Conservation (phyloP, 1,140 invertebrate genomes). For the Gonatopus flavifemur region DNA sequence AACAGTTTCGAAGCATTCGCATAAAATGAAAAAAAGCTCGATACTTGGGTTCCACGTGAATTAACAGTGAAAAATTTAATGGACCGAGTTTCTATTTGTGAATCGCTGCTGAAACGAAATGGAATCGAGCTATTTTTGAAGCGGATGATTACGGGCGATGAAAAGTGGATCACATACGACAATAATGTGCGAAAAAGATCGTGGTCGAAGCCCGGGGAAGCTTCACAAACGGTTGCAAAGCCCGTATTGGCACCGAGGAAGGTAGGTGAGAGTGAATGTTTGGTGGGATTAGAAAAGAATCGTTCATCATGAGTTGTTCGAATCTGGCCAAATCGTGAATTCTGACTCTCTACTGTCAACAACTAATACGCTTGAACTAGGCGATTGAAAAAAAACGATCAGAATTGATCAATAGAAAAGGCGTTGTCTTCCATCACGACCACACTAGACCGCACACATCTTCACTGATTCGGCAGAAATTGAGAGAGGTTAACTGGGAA, state of each 20-base stretch:
- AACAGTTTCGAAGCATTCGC: neutral
- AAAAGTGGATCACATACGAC: conserved; percentile 12
- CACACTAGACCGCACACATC: no score
- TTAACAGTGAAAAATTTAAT: conserved; percentile 8
- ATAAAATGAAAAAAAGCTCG: conserved; percentile 6
- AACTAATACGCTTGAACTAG: no score
- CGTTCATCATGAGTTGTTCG: no score
- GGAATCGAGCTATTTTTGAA: conserved; percentile 27
- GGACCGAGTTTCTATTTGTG: neutral
- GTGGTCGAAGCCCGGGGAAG: conserved; percentile 1
- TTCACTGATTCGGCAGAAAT: no score
- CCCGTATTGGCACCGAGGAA: conserved; percentile 19
- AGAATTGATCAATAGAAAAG: no score
- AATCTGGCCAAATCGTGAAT: no score
- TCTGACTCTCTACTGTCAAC: no score
- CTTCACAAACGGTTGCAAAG: conserved; percentile 17
- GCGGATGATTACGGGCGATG: conserved; percentile 26
- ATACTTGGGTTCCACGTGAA: conserved; percentile 4
- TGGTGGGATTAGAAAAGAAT: no score
- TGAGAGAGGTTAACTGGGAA: no score
- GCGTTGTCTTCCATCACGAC: no score
- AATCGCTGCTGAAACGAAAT: conserved; percentile 17
- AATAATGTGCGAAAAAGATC: conserved; percentile 2
- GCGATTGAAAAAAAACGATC: no score
- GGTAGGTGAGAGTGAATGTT: no score